Conservation (phyloP, 2,888 invertebrate species). For the Oasisia sp. region DNA sequence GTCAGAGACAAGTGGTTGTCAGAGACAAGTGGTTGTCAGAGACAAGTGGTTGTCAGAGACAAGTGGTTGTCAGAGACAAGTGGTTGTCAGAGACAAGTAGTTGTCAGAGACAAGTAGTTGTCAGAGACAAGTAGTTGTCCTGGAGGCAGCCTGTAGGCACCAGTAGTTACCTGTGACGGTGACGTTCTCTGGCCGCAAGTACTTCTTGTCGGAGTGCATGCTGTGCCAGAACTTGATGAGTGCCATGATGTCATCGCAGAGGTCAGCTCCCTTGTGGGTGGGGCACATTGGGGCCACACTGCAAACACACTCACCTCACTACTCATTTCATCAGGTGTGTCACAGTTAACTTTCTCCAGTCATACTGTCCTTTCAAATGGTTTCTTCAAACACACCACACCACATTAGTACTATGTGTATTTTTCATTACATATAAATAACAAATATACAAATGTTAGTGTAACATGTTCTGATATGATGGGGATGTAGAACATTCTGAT, state of each 20-base stretch:
- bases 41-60: too few relatives aligned
- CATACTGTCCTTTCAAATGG: neutral
- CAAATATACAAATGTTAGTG: neutral
- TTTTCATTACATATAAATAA: neutral
- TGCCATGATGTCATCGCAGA: constrained; percentile 89
- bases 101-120: too few relatives aligned
- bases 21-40: too few relatives aligned
- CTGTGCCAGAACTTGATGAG: constrained; percentile 95
- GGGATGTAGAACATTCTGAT: constrained; percentile 68
- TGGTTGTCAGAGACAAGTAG: too few relatives aligned
- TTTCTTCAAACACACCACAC: constrained; percentile 14
- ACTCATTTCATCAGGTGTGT: neutral
- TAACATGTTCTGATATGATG: constrained; percentile 68
- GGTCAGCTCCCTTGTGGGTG: constrained; percentile 78
- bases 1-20: too few relatives aligned
- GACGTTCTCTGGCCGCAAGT: constrained; percentile 56
- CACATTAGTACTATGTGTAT: neutral
- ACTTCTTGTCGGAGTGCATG: constrained; percentile 77
- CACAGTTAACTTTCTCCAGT: neutral
- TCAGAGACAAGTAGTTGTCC: too few relatives aligned
- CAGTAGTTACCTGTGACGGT: neutral
- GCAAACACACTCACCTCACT: constrained; percentile 21
- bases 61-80: too few relatives aligned
- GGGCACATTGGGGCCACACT: constrained; percentile 86
- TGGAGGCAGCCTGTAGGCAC: neutral